Percentiles rank a stretch among this genome's conserved stretches.
These are phyloP conservation scores for Centropristis striata DNA, from an alignment of 2,113 vertebrate genomes.

Conservation along the genomic window DNA sequence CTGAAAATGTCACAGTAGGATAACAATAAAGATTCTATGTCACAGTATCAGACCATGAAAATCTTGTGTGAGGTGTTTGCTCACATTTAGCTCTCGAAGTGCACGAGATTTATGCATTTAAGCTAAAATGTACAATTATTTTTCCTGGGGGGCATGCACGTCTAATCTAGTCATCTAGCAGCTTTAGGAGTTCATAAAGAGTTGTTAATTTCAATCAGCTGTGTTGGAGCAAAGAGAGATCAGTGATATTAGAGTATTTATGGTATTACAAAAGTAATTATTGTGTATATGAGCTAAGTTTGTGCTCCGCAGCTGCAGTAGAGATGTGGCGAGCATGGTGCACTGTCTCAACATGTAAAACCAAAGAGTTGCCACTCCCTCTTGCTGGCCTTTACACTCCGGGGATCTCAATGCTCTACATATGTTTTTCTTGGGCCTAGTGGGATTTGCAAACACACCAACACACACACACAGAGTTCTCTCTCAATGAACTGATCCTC, in stretches of 20 bases:
- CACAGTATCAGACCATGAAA: too few species aligned
- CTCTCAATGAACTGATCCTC: neutral
- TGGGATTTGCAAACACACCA: conserved; percentile 15
- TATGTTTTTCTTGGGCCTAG: conserved; percentile 49
- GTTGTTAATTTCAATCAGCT: too few species aligned
- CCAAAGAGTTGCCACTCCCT: conserved; percentile 43
- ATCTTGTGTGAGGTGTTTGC: too few species aligned
- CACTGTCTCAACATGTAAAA: conserved; percentile 30
- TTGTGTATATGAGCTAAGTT: conserved; percentile 21
- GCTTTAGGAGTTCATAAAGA: too few species aligned
- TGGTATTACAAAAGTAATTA: neutral
- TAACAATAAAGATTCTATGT: too few species aligned
- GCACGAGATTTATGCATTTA: too few species aligned
- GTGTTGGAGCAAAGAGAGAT: too few species aligned
- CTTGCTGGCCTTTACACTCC: conserved; percentile 14
- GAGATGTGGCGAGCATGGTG: conserved; percentile 49
- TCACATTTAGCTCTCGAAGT: too few species aligned
- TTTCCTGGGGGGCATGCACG: too few species aligned
- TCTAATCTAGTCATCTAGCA: too few species aligned
- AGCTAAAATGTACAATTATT: too few species aligned
- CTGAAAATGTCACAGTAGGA: too few species aligned
- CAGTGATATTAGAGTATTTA: neutral
- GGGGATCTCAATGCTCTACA: conserved; percentile 44
- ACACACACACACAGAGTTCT: conserved; percentile 1
- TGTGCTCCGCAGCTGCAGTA: conserved; percentile 28